These are phyloP conservation scores for Sinocyclocheilus grahami DNA, from an alignment of 2,113 vertebrate species.

Conservation along the genomic window DNA sequence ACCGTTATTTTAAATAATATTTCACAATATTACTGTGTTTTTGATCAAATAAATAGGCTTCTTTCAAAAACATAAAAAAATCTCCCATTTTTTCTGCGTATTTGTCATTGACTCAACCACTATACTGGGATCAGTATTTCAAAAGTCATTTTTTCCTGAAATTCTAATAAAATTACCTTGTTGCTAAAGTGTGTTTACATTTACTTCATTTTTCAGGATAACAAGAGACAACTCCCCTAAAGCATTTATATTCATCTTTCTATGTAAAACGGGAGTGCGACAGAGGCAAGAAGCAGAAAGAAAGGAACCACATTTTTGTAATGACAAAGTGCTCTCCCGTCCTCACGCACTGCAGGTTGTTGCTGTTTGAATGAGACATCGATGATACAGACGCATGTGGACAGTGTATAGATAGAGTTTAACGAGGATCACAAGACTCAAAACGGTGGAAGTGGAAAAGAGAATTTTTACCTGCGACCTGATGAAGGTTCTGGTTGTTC, in stretches of 20 bases:
- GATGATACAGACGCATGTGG: conserved; percentile 36
- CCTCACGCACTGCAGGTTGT: conserved; percentile 40
- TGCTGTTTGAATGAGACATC: conserved; percentile 39
- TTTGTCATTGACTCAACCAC: not conserved
- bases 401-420: conserved; percentile 18
- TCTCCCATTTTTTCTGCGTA: not conserved
- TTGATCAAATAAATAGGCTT: not conserved
- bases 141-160: too few species aligned
- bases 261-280: conserved; percentile 50
- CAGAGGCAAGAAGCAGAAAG: conserved; percentile 34
- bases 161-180: not conserved
- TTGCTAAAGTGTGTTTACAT: not conserved
- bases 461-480: conserved; percentile 30
- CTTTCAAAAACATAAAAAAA: not conserved
- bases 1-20: not conserved
- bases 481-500: conserved; percentile 40
- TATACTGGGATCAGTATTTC: too few species aligned
- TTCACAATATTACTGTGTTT: not conserved
- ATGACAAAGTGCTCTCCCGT: conserved; percentile 43
- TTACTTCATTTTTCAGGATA: conserved; percentile 27
- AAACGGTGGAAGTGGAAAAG: conserved; percentile 37
- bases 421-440: conserved; percentile 40
- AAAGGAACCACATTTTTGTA: conserved; percentile 42
- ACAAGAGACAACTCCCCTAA: conserved; percentile 56
- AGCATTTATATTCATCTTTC: conserved; percentile 61